A percentile compares a stretch with the other conserved stretches of the same genome.
These are phyloP conservation scores for Ormyrus labotus DNA, from an alignment of 2,888 invertebrate species.

Conservation along the genomic window DNA sequence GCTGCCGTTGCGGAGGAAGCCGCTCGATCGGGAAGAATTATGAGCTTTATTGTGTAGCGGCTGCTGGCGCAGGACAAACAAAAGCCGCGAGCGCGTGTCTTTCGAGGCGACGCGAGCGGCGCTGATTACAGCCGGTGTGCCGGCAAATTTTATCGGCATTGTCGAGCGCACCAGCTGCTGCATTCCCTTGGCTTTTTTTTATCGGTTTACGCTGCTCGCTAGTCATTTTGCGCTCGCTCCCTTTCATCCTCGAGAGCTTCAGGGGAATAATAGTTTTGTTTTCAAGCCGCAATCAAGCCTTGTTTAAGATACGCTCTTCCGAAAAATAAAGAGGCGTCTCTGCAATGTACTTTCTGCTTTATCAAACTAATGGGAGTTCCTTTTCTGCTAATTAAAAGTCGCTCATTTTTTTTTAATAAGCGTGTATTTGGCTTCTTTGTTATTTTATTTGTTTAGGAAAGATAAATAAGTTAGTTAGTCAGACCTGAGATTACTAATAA, in stretches of 20 bases:
- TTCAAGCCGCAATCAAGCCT: too few relatives aligned
- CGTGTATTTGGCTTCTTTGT: too few relatives aligned
- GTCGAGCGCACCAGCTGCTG: background rate
- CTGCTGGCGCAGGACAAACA: conserved; percentile 19
- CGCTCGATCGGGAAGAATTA: conserved; percentile 51
- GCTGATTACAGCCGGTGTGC: conserved; percentile 20
- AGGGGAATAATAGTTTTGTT: too few relatives aligned
- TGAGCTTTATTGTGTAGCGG: conserved; percentile 52
- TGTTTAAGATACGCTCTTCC: too few relatives aligned
- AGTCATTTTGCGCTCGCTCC: conserved; percentile 1
- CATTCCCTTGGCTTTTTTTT: background rate
- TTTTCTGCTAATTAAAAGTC: too few relatives aligned
- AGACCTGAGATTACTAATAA: too few relatives aligned
- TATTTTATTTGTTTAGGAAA: too few relatives aligned
- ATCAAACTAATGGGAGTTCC: too few relatives aligned
- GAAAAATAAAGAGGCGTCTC: too few relatives aligned
- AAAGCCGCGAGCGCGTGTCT: conserved; percentile 31
- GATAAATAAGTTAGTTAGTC: too few relatives aligned
- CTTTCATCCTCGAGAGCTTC: conserved; percentile 1
- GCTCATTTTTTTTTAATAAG: too few relatives aligned
- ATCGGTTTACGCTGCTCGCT: background rate
- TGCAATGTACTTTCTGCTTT: too few relatives aligned
- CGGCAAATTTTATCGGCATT: conserved; percentile 30
- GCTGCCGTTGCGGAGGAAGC: conserved; percentile 28
- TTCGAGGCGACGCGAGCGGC: background rate